These are phyloP conservation scores for Eleginops maclovinus DNA, from an alignment of 2,113 vertebrate genomes.

Conservation along the genomic window DNA sequence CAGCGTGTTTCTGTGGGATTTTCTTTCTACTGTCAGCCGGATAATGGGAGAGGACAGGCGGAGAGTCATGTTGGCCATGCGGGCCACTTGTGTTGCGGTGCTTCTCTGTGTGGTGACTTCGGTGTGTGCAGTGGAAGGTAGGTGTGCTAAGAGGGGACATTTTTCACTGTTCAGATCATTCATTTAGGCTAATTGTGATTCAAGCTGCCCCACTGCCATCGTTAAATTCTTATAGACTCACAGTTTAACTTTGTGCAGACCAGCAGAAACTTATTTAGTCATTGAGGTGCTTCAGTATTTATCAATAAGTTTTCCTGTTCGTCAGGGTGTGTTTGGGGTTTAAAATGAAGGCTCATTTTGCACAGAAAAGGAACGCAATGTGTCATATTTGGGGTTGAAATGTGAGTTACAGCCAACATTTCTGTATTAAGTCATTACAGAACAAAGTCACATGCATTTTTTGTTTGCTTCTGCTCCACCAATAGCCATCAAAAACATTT, in stretches of 20 bases:
- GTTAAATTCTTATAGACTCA: background rate
- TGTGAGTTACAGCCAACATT: background rate
- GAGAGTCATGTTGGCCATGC: slow-evolving; percentile 41
- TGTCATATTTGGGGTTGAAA: background rate
- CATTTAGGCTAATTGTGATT: slow-evolving; percentile 2
- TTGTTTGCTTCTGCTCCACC: background rate
- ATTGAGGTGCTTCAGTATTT: background rate
- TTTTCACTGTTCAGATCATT: background rate
- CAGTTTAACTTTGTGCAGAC: slow-evolving; percentile 5
- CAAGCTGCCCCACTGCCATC: background rate
- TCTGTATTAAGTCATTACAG: background rate
- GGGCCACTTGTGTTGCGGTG: slow-evolving; percentile 63
- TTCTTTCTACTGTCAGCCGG: slow-evolving; percentile 40
- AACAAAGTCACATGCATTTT: background rate
- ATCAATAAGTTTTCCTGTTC: background rate
- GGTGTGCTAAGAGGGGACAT: slow-evolving; percentile 31
- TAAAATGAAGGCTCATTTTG: background rate
- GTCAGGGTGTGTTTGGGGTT: background rate
- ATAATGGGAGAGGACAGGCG: slow-evolving; percentile 59
- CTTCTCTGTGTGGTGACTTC: slow-evolving; percentile 66
- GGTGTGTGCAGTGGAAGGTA: slow-evolving; percentile 82
- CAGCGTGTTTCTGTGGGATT: slow-evolving; percentile 57
- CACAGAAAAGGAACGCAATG: background rate
- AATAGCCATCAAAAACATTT: no score
- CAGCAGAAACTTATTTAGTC: background rate